Evolutionary conservation across 2,888 invertebrate species (phyloP), one percentile per base, ranked within the genome.

Genomic region (Acrobasis consociella): DNA sequence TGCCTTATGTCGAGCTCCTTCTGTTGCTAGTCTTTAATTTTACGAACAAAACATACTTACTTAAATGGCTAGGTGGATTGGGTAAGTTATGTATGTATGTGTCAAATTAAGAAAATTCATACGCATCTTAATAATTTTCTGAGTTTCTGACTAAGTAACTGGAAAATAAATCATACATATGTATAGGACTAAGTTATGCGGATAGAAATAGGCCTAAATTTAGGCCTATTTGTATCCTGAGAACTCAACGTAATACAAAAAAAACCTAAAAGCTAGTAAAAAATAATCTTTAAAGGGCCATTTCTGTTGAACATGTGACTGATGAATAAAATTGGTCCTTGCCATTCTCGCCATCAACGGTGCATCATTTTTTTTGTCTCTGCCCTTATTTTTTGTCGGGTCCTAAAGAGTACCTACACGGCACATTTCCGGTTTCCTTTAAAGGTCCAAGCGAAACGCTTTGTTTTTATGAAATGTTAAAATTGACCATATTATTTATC

Each of bases 1-100:
- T 85, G 69, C 90, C 91, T 85, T 84, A 82, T 91, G 90, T 83
- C 83, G 83, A 60, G 67, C 66, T 71, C 67, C 65, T 72, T 66
- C 70, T 63, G 65, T 67, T 64, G n/a, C 9, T 58, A 62, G 55
- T 17, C 51, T 64, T 37, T 53, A 64, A 61, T 56, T 37, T 61
- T 60, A 42, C 56, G 13, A 49, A 13, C 9, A 31, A n/a, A 51
- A 46, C 13, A 39, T 39, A 42, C 10, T 3, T 46, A 46, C 5
- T 0, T 5, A 2, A 13, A 46, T 46, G n/a, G 46, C 13, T 46
- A 31, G 0, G 31, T 31, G 31, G 31, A 31, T 31, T 5, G 7
- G 22, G n/a, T 22, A 22, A 22, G 2, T 3, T 31, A 8, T 31
- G 7, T 31, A 31, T 31, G 2, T 5, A 31, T 31, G 1, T 31